Evolutionary conservation across 2,888 invertebrate species (phyloP), one percentile per base, ranked within the genome.

Genomic region (Rhingia rostrata): DNA sequence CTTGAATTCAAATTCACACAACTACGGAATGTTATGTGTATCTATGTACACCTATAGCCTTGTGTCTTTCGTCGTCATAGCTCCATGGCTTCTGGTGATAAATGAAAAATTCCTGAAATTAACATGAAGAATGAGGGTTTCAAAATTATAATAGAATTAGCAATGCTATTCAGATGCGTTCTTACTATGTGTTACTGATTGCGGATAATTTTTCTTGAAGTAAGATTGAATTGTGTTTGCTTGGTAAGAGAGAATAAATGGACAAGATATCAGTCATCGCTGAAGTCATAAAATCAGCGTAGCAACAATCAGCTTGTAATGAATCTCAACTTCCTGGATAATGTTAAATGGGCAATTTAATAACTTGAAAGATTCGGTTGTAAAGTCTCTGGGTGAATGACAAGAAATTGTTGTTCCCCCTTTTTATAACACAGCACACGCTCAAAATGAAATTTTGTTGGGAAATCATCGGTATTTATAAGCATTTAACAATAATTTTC

Each of bases 1-100:
- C 37, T 39, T 14, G 64, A 56, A 56, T 35, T 41, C 49, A 12
- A 37, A 58, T 12, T 30, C 14, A 14, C 3, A 51, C 6, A 53
- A 43, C 14, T 60, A 43, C n/a, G 22, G 14, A 51, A 67, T 61
- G 45, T 22, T 22, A 22, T 41, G 66, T 51, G 49, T 10, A n/a
- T 1, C 56, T 49, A 32, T 12, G 39, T 0, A 45, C 22, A 58
- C 6, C 9, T 3, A 47, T 30, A 7, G 43, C 14, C 1, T 53
- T n/a, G 43, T 32, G 14, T 14, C n/a, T 22, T 33, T 7, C 6
- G 3, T 12, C 9, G 14, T 33, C 2, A 10, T 12, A 0, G 33
- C n/a, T 22, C 7, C 32, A n/a, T 37, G 53, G 61, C 67, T 67
- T 32, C 35, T 58, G 43, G 67, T 61, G 14, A 61, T 60, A 67